phyloP scores from a whole-genome alignment of 2,888 invertebrate genomes.

The Agriopis aurantiaria region DNA sequence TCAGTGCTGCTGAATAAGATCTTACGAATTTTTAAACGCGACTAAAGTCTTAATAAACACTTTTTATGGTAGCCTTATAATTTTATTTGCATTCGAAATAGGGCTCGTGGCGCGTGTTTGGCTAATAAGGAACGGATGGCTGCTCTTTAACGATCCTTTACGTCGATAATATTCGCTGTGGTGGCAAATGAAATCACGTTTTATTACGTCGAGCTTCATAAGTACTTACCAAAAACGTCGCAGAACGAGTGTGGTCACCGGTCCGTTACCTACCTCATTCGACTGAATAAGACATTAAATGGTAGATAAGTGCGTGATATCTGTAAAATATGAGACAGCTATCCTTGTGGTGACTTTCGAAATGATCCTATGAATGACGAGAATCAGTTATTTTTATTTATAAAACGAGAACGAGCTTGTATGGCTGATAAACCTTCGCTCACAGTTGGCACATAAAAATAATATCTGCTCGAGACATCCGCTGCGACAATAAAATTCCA shows the following conservation, averaged over 20 bases:
- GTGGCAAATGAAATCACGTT: conserved; percentile 71
- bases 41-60: conserved; percentile 83
- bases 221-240: conserved; percentile 62
- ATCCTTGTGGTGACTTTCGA: conserved; percentile 25
- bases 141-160: conserved; percentile 73
- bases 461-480: conserved; percentile 57
- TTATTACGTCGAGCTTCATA: conserved; percentile 67
- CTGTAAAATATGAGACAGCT: conserved; percentile 20
- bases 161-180: conserved; percentile 69
- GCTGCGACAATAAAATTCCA: conserved; percentile 65
- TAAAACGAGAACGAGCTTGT: conserved; percentile 38
- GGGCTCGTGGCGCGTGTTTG: conserved; percentile 77
- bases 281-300: conserved; percentile 39
- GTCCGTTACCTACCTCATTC: conserved; percentile 47
- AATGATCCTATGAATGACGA: conserved; percentile 25
- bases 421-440: conserved; percentile 38
- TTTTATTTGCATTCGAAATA: conserved; percentile 82
- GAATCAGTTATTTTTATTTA: conserved; percentile 35
- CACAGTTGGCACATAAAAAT: conserved; percentile 46
- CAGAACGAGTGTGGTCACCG: conserved; percentile 56
- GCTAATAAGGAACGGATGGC: conserved; percentile 81
- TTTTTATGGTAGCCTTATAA: conserved; percentile 80
- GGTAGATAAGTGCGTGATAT: conserved; percentile 39
- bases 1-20: conserved; percentile 74
- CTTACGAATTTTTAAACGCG: conserved; percentile 82